phyloP scores from a whole-genome alignment of 2,888 invertebrate genomes.

The Athalia circularis region DNA sequence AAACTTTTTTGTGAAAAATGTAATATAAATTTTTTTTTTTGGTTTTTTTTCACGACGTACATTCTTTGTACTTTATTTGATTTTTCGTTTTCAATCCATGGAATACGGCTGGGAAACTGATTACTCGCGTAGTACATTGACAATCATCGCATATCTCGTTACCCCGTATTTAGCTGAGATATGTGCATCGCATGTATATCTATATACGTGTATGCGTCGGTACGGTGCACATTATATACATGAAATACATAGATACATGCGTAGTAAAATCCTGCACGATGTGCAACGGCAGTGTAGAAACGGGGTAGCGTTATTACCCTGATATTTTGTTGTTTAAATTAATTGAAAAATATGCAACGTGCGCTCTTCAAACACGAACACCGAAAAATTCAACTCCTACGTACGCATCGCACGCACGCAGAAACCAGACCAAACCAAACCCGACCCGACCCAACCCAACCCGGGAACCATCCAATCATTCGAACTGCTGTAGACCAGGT shows the following conservation, averaged over 20 bases:
- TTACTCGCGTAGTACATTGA: constrained; percentile 20
- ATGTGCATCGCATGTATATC: no score
- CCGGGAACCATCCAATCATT: constrained; percentile 64
- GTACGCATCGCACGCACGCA: neutral
- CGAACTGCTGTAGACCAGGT: constrained; percentile 59
- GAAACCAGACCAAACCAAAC: no score
- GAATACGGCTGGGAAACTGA: neutral
- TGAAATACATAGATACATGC: no score
- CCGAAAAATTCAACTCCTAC: constrained; percentile 45
- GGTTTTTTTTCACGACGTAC: neutral
- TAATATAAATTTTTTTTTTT: neutral
- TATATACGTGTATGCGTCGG: no score
- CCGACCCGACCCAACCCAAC: neutral
- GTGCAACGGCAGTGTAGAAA: neutral
- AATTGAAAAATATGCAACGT: constrained; percentile 73
- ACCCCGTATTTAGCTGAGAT: no score
- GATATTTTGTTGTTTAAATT: constrained; percentile 73
- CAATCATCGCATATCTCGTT: constrained; percentile 36
- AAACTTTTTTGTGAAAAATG: neutral
- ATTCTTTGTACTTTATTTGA: neutral
- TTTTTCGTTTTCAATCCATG: neutral
- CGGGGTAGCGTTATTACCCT: constrained; percentile 57
- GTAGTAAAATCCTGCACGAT: neutral
- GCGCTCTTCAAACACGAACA: constrained; percentile 65
- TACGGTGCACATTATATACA: no score